Evolutionary conservation across 1,140 invertebrate genomes (phyloP), one percentile per base, ranked within the genome.

Genomic region (Trachymyrmex cornetzi): DNA sequence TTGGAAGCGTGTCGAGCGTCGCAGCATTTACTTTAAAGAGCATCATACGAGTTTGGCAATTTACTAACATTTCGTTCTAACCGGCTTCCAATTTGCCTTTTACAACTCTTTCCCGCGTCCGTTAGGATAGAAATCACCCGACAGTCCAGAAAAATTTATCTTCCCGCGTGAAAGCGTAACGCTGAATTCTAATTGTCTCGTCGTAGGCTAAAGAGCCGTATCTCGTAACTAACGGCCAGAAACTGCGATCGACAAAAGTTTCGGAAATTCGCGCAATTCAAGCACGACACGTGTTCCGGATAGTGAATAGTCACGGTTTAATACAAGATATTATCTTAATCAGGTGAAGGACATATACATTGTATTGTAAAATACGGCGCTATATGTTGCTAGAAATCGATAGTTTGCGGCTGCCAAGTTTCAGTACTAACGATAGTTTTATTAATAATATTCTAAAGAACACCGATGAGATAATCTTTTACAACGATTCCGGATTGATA

Each of bases 81-180:
- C 19, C 11, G 4, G 19, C 16, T 19, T 72, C 16, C n/a, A 74
- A 22, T 75, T 82, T 59, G 11, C 48, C 19, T 34, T 53, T 67
- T 48, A 66, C 19, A 12, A 57, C 16, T 67, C 53, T 61, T n/a
- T 19, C 11, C 16, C 50, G 24, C 22, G 30, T 55, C 38, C 22
- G 19, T 30, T 12, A 7, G 14, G 55, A 84, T 84, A 38, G 55
- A 72, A 74, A 72, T 82, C 79, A 38, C 16, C 44, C 61, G 77
- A 64, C 77, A 64, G 5, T 34, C 16, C 55, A 22, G 44, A 30
- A 71, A 11, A 24, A 75, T 84, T 61, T 84, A 75, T 84, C 69
- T 50, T 48, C 38, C n/a, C 14, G 50, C 69, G 69, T 84, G 80
- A 84, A 84, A 84, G 80, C 80, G 80, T 84, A 84, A 84, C 69